A percentile compares a stretch with the other conserved stretches of the same genome.
These are phyloP conservation scores for Myotis davidii DNA, from an alignment of 2,113 vertebrate genomes.

Conservation along the genomic window DNA sequence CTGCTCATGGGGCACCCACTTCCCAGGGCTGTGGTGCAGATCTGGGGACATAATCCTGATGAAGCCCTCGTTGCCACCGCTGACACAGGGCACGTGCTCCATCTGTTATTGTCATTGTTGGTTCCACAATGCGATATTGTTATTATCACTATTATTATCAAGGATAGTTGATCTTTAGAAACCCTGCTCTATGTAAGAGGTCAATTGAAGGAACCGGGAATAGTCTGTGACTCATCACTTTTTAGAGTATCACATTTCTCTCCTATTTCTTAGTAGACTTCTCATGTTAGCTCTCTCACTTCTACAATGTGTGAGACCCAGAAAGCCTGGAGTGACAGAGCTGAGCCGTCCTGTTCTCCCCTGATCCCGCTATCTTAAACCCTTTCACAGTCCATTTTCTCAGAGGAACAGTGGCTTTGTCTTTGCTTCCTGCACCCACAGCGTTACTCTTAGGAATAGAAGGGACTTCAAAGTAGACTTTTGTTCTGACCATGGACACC, in stretches of 20 bases:
- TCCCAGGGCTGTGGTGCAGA: background rate
- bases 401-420: conserved; percentile 22
- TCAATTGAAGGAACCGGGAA: background rate
- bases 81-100: background rate
- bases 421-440: background rate
- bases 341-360: background rate
- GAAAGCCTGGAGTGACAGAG: conserved; percentile 23
- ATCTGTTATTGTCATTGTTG: rapidly evolving
- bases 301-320: conserved; percentile 16
- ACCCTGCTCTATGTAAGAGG: background rate
- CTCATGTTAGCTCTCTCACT: background rate
- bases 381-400: background rate
- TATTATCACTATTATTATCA: background rate
- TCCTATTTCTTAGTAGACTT: background rate
- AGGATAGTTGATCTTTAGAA: background rate
- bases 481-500: conserved; percentile 62
- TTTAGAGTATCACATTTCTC: background rate
- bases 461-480: conserved; percentile 43
- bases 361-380: background rate
- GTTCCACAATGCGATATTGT: too few relatives aligned
- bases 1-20: background rate
- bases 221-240: background rate
- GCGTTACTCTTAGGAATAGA: conserved; percentile 57
- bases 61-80: background rate
- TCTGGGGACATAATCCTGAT: background rate